Conservation (phyloP, 2,888 invertebrate genomes). For the Ichneumon xanthorius region DNA sequence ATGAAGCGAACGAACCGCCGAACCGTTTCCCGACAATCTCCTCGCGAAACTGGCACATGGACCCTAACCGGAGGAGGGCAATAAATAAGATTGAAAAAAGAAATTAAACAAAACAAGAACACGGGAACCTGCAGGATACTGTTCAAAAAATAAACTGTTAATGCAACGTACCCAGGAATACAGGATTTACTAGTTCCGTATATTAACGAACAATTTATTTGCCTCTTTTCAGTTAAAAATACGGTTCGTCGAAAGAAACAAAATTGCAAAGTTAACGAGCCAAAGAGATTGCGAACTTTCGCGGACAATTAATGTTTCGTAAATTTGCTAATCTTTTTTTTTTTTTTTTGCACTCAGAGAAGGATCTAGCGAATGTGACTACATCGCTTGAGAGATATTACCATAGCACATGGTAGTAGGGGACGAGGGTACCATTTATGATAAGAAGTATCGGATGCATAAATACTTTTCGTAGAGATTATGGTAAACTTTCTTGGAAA, state of each 20-base stretch:
- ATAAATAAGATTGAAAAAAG: conserved; percentile 10
- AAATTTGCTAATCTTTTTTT: neutral
- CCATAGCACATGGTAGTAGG: too few species aligned
- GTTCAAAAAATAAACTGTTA: neutral
- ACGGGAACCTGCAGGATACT: neutral
- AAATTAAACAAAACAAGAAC: neutral
- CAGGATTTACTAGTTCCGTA: neutral
- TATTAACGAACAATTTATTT: neutral
- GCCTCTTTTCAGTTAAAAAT: neutral
- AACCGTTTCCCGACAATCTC: conserved; percentile 59
- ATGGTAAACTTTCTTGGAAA: too few species aligned
- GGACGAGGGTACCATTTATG: too few species aligned
- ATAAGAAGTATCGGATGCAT: too few species aligned
- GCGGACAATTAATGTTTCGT: neutral
- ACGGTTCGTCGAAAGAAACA: neutral
- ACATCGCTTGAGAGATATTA: too few species aligned
- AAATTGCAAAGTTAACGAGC: neutral
- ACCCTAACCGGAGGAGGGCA: conserved; percentile 2
- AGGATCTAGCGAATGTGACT: too few species aligned
- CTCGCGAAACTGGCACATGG: conserved; percentile 40
- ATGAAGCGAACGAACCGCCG: conserved; percentile 49
- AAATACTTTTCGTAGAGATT: too few species aligned
- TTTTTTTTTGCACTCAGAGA: neutral
- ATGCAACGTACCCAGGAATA: neutral
- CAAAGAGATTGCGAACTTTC: neutral